Conservation (phyloP, 2,113 vertebrate genomes). For the Oenanthe melanoleuca region DNA sequence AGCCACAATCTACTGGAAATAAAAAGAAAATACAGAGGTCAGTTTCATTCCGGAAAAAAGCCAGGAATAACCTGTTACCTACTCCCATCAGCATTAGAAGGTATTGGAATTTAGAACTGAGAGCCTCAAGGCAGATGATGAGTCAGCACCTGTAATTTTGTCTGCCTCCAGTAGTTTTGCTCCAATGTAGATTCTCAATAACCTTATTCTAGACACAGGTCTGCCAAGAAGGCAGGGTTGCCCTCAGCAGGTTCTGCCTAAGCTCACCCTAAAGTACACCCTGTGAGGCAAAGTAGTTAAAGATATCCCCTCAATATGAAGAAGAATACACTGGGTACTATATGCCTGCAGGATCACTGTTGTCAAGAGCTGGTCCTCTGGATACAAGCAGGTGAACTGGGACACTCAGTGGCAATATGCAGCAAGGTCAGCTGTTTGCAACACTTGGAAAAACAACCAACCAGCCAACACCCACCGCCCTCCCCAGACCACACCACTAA, state of each 20-base stretch:
- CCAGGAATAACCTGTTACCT: neutral
- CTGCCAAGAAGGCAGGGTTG: neutral
- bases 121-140: neutral
- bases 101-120: neutral
- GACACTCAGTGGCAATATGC: neutral
- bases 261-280: neutral
- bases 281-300: neutral
- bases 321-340: neutral
- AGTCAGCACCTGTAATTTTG: neutral
- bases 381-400: neutral
- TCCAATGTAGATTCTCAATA: neutral
- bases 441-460: neutral
- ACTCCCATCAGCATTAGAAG: neutral
- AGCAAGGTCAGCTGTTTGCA: neutral
- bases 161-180: neutral
- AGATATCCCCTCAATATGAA: neutral
- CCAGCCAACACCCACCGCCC: fast-evolving
- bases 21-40: neutral
- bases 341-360: no score
- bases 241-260: neutral
- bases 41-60: neutral
- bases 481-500: neutral
- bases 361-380: neutral
- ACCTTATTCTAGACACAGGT: neutral
- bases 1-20: neutral